Base-by-base conservation (phyloP, 2,888 invertebrate genomes). In the Cepaea hortensis region DNA sequence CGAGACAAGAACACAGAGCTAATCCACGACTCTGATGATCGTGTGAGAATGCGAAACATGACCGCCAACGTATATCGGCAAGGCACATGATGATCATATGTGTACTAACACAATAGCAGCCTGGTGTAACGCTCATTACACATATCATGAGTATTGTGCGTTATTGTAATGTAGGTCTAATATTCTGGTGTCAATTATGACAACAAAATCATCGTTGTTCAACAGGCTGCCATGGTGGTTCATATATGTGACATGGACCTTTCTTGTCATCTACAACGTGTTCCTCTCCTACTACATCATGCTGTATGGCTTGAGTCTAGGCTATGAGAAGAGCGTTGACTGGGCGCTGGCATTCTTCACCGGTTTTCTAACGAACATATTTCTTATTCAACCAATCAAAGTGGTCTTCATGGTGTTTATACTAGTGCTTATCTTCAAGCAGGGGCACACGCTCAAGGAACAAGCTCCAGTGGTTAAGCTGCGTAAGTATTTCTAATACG, bases 201-300 rank as follows among this genome's bases (percentile, higher is more conserved):
- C 1, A 15, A 46, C 11, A 73, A 11, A 73, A 35, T 1, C 2
- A 20, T 72, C 13, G 35, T 77, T 13, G 50, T 77, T 50, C 35
- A 62, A 75, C 89, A 93, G 92, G 82, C 84, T 93, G 11, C 93
- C 93, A n/a, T 92, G 92, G 93, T 93, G 93, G 93, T 91, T 89
- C 84, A 50, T 93, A 5, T 93, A 92, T 88, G 88, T 93, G 35
- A 88, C 91, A 79, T 93, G 93, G 92, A 61, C 85, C 9, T 35
- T 93, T 23, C 89, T 91, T 2, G 23, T 91, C 9, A 13, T 85
- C 11, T 88, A 88, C 9, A 90, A 90, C n/a, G 0, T 92, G 15
- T 81, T 90, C 13, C 91, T 88, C 15, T 92, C 93, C 46, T 93
- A 90, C 89, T 91, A 93, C 88, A 90, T 92, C 76, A 92, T 93